These are phyloP conservation scores for Chloroclysta siterata DNA, from an alignment of 2,888 invertebrate species.

Conservation along the genomic window DNA sequence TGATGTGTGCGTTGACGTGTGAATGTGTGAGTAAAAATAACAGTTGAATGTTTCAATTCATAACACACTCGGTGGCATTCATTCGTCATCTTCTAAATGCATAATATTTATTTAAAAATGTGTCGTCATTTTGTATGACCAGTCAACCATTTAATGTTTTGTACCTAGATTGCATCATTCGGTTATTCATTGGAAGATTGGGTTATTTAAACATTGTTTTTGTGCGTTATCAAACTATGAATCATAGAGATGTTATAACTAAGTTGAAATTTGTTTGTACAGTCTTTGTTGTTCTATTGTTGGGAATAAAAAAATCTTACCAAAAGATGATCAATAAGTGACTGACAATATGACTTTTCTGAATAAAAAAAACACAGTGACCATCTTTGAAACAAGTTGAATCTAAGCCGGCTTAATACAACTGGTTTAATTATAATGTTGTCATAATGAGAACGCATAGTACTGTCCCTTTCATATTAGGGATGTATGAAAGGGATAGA, in stretches of 20 bases:
- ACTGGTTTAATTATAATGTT: not conserved
- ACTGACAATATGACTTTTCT: no score
- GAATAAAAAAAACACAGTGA: no score
- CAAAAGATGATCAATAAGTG: no score
- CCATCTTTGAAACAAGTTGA: no score
- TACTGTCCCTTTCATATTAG: not conserved
- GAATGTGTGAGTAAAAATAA: slow-evolving; percentile 18
- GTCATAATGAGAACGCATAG: not conserved
- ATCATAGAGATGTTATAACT: slow-evolving; percentile 9
- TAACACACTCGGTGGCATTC: slow-evolving; percentile 9
- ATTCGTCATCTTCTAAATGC: slow-evolving; percentile 11
- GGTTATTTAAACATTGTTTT: slow-evolving; percentile 2
- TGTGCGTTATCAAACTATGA: slow-evolving; percentile 14
- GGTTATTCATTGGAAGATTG: slow-evolving; percentile 59
- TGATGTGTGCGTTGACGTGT: slow-evolving; percentile 4
- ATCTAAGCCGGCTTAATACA: no score
- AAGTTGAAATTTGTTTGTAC: no score
- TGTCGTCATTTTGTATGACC: slow-evolving; percentile 48
- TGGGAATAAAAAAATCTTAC: no score
- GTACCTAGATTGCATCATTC: slow-evolving; percentile 57
- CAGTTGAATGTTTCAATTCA: slow-evolving; percentile 11
- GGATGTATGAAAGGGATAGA: not conserved
- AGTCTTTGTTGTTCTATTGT: no score
- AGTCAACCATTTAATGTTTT: slow-evolving; percentile 57
- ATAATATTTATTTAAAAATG: slow-evolving; percentile 15